Conservation (phyloP, 2,888 invertebrate species). For the Nephrotoma guestfalica region DNA sequence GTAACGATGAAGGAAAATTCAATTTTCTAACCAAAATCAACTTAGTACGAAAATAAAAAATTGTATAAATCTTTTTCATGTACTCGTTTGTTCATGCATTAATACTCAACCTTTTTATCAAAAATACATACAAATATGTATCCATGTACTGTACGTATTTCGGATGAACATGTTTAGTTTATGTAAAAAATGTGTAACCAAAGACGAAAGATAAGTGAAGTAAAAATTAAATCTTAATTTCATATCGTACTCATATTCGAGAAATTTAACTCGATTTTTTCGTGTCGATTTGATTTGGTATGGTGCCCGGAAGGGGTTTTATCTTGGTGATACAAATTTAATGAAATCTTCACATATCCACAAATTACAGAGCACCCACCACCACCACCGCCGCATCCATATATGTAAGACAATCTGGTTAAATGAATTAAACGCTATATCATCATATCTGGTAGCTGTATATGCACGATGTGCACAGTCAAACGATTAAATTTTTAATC, state of each 20-base stretch:
- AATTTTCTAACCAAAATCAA: neutral
- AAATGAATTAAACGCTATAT: neutral
- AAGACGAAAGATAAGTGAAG: neutral
- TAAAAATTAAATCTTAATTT: neutral
- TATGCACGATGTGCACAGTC: neutral
- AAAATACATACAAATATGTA: neutral
- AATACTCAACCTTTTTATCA: neutral
- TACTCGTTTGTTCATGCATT: neutral
- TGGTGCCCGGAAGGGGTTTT: neutral
- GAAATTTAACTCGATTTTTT: neutral
- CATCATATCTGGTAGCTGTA: neutral
- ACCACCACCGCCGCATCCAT: neutral
- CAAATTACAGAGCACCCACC: neutral
- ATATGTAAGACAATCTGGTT: neutral
- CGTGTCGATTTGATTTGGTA: neutral
- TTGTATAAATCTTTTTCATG: neutral
- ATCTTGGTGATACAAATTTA: neutral
- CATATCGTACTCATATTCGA: neutral
- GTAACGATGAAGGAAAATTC: neutral
- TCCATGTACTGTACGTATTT: neutral
- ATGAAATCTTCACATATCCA: neutral
- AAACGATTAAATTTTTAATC: neutral
- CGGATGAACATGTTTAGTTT: neutral
- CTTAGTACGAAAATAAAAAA: neutral
- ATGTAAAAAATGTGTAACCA: neutral